A percentile compares a stretch with the other conserved stretches of the same genome.
phyloP scores from a whole-genome alignment of 2,113 vertebrate species.

The Clarias batrachus region DNA sequence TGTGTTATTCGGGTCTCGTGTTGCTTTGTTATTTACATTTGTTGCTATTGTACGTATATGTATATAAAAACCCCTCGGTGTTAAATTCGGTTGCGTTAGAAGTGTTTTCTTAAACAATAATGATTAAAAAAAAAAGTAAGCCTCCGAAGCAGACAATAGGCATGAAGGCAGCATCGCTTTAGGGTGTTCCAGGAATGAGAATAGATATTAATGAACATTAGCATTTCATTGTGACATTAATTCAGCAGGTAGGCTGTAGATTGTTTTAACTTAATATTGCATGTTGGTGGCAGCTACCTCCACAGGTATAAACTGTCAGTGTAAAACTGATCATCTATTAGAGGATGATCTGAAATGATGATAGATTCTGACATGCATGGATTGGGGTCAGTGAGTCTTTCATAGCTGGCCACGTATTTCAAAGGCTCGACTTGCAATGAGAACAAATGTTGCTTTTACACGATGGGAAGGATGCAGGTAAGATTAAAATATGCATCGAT shows the following conservation, averaged over 20 bases:
- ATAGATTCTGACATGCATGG: background rate
- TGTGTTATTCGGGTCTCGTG: slow-evolving; percentile 22
- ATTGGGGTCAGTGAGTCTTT: background rate
- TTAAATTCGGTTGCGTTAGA: background rate
- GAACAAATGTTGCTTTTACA: background rate
- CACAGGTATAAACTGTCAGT: background rate
- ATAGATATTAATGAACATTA: too few species aligned
- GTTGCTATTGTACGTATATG: background rate
- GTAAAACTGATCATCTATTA: background rate
- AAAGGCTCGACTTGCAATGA: background rate
- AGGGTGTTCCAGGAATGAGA: background rate
- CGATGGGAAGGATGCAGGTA: background rate
- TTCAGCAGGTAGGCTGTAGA: background rate
- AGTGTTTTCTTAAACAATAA: background rate
- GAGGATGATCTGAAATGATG: background rate
- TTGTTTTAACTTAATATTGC: background rate
- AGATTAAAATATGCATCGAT: background rate
- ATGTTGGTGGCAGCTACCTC: background rate
- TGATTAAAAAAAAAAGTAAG: background rate
- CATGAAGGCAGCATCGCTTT: background rate
- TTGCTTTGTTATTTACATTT: background rate
- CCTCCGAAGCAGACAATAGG: slow-evolving; percentile 14
- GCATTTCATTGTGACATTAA: background rate
- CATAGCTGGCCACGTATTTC: background rate
- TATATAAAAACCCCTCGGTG: background rate